Base-by-base conservation (phyloP, 2,113 vertebrate genomes). In the Rhineura floridana region DNA sequence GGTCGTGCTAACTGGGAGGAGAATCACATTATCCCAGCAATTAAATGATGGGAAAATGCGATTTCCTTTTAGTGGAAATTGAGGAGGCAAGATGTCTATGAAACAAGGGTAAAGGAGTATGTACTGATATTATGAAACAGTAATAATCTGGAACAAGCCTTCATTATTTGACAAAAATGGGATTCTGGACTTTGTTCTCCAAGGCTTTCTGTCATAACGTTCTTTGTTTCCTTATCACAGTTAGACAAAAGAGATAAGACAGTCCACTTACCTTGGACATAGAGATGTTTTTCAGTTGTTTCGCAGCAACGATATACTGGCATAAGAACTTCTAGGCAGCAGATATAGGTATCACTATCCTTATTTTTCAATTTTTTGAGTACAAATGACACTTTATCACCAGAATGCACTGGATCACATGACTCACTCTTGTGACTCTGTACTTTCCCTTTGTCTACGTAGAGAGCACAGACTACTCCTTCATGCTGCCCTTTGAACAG, bases 211-310 rank as follows among this genome's bases (percentile, higher is more conserved):
- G n/a, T 72, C 69, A 84, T 73, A 59, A n/a, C 77, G 52, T 12
- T 25, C 1, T 28, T 0, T 63, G 7, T 79, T 63, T 88, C 25
- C 25, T 70, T 70, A 79, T 13, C 76, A 79, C 87, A 50, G 52
- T 23, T 36, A 33, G 81, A 88, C 19, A 67, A 65, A 81, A 28
- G 19, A 25, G 15, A 63, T 30, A 89, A 90, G 17, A 89, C 3
- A 77, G 87, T 81, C 48, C 93, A 91, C 96, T 97, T 96, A 97
- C 97, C 97, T 81, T 93, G 96, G 88, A 97, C 19, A 62, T 96
- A 94, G 77, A 97, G 90, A 95, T 96, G 96, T 28, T 89, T 95
- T 93, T 89, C 91, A 72, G 59, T 95, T 77, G 96, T 30, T 23
- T n/a, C 87, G 50, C 92, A 91, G 0, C 85, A 39, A 89, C 30